Percentiles rank a stretch among this genome's conserved stretches.
These are phyloP conservation scores for Kryphioiulus occultus DNA, from an alignment of 2,888 invertebrate genomes.

Conservation along the genomic window DNA sequence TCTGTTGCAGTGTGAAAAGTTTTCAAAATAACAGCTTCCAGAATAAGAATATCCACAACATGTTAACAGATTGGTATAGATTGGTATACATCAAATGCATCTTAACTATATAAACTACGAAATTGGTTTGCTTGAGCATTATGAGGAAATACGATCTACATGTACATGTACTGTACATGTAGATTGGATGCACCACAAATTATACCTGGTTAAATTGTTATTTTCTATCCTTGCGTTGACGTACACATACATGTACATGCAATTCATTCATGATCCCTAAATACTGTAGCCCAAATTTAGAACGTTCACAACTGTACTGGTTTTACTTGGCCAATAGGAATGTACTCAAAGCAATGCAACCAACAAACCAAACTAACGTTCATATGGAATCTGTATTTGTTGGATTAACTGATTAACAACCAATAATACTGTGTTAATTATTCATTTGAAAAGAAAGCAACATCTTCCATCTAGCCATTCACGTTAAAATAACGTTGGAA, in stretches of 20 bases:
- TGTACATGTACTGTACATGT: neutral
- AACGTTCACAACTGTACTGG: too few relatives aligned
- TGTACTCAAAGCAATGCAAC: neutral
- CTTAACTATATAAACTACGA: neutral
- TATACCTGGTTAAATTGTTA: too few relatives aligned
- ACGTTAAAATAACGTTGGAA: neutral
- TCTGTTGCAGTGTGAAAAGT: too few relatives aligned
- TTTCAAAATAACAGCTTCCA: too few relatives aligned
- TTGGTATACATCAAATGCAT: too few relatives aligned
- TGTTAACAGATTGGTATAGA: too few relatives aligned
- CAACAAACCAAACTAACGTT: neutral
- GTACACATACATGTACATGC: neutral
- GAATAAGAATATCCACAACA: too few relatives aligned
- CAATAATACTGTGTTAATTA: conserved; percentile 11
- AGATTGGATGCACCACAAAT: too few relatives aligned
- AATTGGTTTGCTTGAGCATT: too few relatives aligned
- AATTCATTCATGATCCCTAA: too few relatives aligned
- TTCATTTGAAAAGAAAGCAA: neutral
- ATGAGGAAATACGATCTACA: too few relatives aligned
- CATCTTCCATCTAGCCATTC: neutral
- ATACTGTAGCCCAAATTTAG: too few relatives aligned
- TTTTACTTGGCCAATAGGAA: neutral
- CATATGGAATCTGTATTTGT: neutral
- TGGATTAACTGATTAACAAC: neutral
- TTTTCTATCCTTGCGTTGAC: neutral